Percentiles rank a stretch among this genome's conserved stretches.
Evolutionary conservation across 1,140 invertebrate species (phyloP).

Genomic region (Lepidotrigona ventralis): DNA sequence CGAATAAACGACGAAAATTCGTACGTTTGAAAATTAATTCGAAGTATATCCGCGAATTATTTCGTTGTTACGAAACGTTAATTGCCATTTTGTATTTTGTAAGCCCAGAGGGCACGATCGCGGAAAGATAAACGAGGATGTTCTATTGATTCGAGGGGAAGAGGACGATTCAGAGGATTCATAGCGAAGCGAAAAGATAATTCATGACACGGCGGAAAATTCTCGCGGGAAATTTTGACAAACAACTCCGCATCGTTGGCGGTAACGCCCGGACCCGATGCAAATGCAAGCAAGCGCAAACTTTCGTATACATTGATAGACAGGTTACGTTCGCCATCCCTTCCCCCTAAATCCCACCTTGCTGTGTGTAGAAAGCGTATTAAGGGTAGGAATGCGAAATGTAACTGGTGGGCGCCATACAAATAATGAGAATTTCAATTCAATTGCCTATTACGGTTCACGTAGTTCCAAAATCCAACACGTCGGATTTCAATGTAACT

Average conservation of each 20-base stretch:
- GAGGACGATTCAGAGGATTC: constrained; percentile 14
- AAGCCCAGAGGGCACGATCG: neutral
- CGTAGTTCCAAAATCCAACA: constrained; percentile 7
- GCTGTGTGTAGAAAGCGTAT: constrained; percentile 8
- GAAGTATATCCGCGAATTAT: neutral
- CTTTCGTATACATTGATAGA: constrained; percentile 57
- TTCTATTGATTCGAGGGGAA: constrained; percentile 16
- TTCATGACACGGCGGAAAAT: constrained; percentile 55
- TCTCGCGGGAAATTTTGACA: constrained; percentile 65
- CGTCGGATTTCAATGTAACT: constrained; percentile 14
- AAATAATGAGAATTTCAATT: constrained; percentile 50
- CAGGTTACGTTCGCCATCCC: constrained; percentile 32
- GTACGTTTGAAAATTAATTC: no score
- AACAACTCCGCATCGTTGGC: constrained; percentile 54
- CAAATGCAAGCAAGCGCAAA: constrained; percentile 58
- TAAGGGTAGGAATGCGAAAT: constrained; percentile 36
- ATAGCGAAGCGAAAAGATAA: constrained; percentile 55
- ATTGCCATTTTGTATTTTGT: neutral
- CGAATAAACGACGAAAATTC: neutral
- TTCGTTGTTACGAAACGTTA: neutral
- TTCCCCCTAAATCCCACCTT: no score
- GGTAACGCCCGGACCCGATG: constrained; percentile 56
- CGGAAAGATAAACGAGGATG: constrained; percentile 16
- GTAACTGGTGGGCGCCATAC: constrained; percentile 35
- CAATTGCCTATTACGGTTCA: constrained; percentile 18